These are phyloP conservation scores for Tinamus major DNA, from an alignment of 2,797 vertebrate genomes.

Conservation along the genomic window DNA sequence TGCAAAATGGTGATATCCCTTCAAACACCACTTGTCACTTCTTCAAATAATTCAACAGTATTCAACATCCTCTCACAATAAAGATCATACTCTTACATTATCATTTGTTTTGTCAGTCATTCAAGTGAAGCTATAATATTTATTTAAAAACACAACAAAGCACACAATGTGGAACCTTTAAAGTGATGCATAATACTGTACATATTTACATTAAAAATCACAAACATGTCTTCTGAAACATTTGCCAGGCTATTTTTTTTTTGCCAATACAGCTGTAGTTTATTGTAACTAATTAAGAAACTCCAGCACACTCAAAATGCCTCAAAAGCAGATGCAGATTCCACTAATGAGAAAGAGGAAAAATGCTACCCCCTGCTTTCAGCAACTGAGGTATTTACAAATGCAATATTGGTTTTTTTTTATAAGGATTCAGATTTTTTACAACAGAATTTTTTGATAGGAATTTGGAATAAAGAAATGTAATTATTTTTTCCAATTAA, in stretches of 20 bases:
- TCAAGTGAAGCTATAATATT: conserved; percentile 45
- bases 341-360: conserved; percentile 48
- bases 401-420: conserved; percentile 45
- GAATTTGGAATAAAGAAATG: conserved; percentile 19
- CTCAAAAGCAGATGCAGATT: conserved; percentile 55
- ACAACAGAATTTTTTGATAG: conserved; percentile 42
- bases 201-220: conserved; percentile 66
- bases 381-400: conserved; percentile 29
- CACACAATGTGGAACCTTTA: conserved; percentile 20
- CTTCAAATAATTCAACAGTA: conserved; percentile 21
- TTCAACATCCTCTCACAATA: conserved; percentile 27
- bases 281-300: conserved; percentile 77
- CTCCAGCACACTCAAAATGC: conserved; percentile 52
- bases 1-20: background rate
- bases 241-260: conserved; percentile 54
- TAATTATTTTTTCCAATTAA: background rate
- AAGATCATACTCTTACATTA: conserved; percentile 51
- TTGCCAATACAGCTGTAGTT: conserved; percentile 78
- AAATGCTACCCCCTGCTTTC: background rate
- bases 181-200: conserved; percentile 51
- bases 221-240: conserved; percentile 65
- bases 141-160: conserved; percentile 54
- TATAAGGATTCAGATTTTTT: conserved; percentile 39
- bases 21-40: conserved; percentile 38
- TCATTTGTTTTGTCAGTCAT: conserved; percentile 63